These are phyloP conservation scores for Drosophila picticornis DNA, from an alignment of 2,888 invertebrate genomes.

Conservation along the genomic window DNA sequence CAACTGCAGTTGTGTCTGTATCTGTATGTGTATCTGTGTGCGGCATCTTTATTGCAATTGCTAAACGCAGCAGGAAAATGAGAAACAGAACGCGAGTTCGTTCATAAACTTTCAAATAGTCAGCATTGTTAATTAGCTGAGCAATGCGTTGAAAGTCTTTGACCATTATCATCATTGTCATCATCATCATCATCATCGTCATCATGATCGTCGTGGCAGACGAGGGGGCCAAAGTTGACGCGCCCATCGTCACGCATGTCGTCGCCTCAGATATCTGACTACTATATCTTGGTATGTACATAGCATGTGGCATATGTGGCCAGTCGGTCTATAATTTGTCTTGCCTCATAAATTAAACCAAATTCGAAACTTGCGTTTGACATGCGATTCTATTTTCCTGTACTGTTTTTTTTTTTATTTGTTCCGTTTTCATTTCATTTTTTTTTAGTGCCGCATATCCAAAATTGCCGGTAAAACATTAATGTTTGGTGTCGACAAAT, in stretches of 20 bases:
- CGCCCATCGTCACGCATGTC: constrained; percentile 63
- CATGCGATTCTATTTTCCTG: constrained; percentile 65
- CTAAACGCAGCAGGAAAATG: constrained; percentile 21
- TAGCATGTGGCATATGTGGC: constrained; percentile 45
- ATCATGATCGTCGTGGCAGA: constrained; percentile 1
- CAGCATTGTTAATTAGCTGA: constrained; percentile 69
- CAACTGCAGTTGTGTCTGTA: constrained; percentile 23
- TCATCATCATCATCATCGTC: not conserved
- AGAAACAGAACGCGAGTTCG: constrained; percentile 11
- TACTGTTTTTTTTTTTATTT: constrained; percentile 21
- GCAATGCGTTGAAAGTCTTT: constrained; percentile 51
- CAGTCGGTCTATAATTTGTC: constrained; percentile 60
- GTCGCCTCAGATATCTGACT: constrained; percentile 19
- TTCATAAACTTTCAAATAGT: constrained; percentile 38
- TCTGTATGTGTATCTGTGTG: constrained; percentile 10
- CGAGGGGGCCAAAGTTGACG: constrained; percentile 51
- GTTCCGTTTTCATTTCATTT: constrained; percentile 14
- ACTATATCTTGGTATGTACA: constrained; percentile 7
- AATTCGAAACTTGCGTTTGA: constrained; percentile 75
- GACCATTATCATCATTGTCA: constrained; percentile 9
- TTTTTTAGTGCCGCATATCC: constrained; percentile 37
- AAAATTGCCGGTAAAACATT: constrained; percentile 70
- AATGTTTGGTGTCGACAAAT: constrained; percentile 51
- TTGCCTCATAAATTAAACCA: constrained; percentile 77
- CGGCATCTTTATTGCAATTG: constrained; percentile 43